Conservation (phyloP, 2,797 vertebrate species). For the Diceros bicornis region DNA sequence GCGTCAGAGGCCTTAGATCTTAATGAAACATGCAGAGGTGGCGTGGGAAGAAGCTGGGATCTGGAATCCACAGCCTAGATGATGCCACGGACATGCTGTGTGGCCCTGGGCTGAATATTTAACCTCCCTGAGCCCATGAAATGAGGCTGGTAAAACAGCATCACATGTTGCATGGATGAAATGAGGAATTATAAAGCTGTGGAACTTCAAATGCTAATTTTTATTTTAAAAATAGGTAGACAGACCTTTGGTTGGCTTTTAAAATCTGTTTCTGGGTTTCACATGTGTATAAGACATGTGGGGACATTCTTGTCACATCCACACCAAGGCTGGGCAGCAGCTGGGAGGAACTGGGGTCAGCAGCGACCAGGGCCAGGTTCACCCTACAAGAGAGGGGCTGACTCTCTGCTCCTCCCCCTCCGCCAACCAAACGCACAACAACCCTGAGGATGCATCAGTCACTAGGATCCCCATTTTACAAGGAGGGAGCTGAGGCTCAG, state of each 20-base stretch:
- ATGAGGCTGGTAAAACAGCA: background rate
- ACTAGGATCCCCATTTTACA: background rate
- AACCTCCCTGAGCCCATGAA: conserved; percentile 35
- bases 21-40: background rate
- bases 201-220: background rate
- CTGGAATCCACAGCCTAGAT: background rate
- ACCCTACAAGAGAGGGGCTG: background rate
- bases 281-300: background rate
- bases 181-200: background rate
- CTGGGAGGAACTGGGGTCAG: background rate
- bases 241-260: background rate
- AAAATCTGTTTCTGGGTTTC: conserved; percentile 1
- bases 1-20: background rate
- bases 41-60: background rate
- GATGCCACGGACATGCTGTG: background rate
- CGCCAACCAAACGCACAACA: background rate
- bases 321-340: background rate
- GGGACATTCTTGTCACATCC: background rate
- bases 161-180: background rate
- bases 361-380: background rate
- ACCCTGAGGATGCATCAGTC: background rate
- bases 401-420: background rate
- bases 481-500: background rate
- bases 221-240: background rate
- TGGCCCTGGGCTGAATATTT: background rate